Percentiles rank a stretch among this genome's conserved stretches.
Conservation (phyloP, 2,888 invertebrate genomes). For the Leucophora obtusa region DNA sequence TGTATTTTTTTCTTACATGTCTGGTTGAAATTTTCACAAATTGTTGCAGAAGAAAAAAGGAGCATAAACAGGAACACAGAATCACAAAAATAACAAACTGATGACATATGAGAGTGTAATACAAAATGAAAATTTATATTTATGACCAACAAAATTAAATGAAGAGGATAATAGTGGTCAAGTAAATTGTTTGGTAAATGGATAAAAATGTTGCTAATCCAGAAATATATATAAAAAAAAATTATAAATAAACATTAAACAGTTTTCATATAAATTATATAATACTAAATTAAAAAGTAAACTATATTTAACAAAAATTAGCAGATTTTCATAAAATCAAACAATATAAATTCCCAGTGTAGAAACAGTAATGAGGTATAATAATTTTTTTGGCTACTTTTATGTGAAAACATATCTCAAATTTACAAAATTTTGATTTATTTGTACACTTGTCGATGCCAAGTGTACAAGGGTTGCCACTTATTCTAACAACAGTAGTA, state of each 20-base stretch:
- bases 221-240: slow-evolving; percentile 19
- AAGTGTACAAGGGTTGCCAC: too few relatives aligned
- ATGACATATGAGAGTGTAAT: slow-evolving; percentile 64
- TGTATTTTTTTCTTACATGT: slow-evolving; percentile 18
- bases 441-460: too few relatives aligned
- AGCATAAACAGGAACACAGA: slow-evolving; percentile 41
- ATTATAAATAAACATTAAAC: not conserved
- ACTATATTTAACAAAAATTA: too few relatives aligned
- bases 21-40: slow-evolving; percentile 58
- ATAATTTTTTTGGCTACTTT: too few relatives aligned
- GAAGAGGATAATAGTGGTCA: slow-evolving; percentile 57
- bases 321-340: too few relatives aligned
- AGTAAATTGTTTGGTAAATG: slow-evolving; percentile 61
- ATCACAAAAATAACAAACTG: slow-evolving; percentile 65
- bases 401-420: too few relatives aligned
- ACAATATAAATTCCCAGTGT: too few relatives aligned
- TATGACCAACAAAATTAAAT: slow-evolving; percentile 58
- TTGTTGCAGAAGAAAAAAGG: not conserved
- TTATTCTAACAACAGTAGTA: too few relatives aligned
- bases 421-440: too few relatives aligned
- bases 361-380: too few relatives aligned
- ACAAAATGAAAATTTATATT: slow-evolving; percentile 67
- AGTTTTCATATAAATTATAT: too few relatives aligned
- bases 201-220: slow-evolving; percentile 43
- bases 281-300: too few relatives aligned